phyloP scores from a whole-genome alignment of 2,888 invertebrate genomes.

The Heteromurus nitidus region DNA sequence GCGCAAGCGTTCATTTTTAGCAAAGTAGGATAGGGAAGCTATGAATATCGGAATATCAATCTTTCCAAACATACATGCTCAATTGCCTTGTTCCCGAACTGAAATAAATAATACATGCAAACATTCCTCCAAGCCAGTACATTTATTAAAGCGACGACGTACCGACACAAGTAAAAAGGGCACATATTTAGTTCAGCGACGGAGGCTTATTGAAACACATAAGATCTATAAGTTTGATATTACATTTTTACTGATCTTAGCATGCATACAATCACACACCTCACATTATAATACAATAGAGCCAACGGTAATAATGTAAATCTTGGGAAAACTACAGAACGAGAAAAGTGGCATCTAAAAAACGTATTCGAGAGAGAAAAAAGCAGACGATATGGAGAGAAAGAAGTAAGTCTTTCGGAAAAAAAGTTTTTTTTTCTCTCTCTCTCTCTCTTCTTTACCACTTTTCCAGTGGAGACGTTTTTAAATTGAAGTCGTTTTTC shows the following conservation, averaged over 20 bases:
- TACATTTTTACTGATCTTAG: slow-evolving; percentile 53
- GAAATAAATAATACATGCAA: no score
- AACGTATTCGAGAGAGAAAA: slow-evolving; percentile 26
- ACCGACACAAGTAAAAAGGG: no score
- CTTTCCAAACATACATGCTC: no score
- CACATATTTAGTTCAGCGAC: no score
- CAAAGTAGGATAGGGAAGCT: no score
- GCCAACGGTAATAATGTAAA: slow-evolving; percentile 56
- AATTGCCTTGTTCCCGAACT: no score
- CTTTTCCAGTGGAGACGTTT: slow-evolving; percentile 68
- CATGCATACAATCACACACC: slow-evolving; percentile 5
- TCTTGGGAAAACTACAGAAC: slow-evolving; percentile 51
- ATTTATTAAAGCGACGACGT: no score
- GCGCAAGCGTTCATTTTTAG: no score
- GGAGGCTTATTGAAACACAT: no score
- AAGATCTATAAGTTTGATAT: no score
- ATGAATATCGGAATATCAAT: no score
- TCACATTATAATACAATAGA: slow-evolving; percentile 58
- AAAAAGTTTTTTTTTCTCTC: slow-evolving; percentile 58
- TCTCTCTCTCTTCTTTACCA: slow-evolving; percentile 47
- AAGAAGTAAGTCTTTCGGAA: slow-evolving; percentile 49
- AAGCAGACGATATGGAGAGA: slow-evolving; percentile 24
- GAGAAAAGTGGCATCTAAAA: slow-evolving; percentile 21
- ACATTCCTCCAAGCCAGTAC: no score
- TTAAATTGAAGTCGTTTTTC: slow-evolving; percentile 74